These are phyloP conservation scores for Oryctes rhinoceros DNA, from an alignment of 1,140 invertebrate species.

Conservation along the genomic window DNA sequence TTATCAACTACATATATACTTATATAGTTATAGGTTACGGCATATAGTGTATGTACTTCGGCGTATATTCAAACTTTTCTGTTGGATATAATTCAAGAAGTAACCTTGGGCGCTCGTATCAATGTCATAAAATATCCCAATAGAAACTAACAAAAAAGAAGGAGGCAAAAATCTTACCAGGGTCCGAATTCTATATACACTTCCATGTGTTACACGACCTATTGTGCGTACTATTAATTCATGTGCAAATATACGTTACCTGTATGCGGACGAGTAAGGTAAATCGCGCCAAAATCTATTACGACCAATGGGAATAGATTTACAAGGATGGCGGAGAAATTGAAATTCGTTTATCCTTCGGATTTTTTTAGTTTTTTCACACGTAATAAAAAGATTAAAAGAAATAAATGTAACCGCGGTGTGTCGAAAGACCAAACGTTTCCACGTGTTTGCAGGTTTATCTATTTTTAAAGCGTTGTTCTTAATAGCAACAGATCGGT, in stretches of 20 bases:
- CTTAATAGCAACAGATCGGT: slow-evolving; percentile 26
- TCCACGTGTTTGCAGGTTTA: slow-evolving; percentile 24
- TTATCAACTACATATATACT: no score
- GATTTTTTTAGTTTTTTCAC: neutral
- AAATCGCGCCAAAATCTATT: slow-evolving; percentile 2
- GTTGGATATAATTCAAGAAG: neutral
- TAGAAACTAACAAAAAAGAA: slow-evolving; percentile 1
- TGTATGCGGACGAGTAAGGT: neutral
- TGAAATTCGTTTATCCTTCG: neutral
- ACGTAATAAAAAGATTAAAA: slow-evolving; percentile 10
- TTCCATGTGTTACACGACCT: no score
- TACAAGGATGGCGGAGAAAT: neutral
- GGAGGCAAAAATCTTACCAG: neutral
- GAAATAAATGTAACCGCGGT: slow-evolving; percentile 6
- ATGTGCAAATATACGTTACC: neutral
- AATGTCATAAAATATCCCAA: neutral
- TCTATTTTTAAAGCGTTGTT: slow-evolving; percentile 32
- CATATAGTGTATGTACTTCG: no score
- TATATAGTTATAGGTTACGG: no score
- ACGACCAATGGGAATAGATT: neutral
- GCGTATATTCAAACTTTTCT: neutral
- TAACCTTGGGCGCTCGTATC: neutral
- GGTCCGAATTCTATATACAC: neutral
- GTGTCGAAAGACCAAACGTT: slow-evolving; percentile 8
- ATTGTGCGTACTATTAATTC: no score